A percentile compares a stretch with the other conserved stretches of the same genome.
These are phyloP conservation scores for Manis pentadactyla DNA, from an alignment of 2,797 vertebrate genomes.

Conservation along the genomic window DNA sequence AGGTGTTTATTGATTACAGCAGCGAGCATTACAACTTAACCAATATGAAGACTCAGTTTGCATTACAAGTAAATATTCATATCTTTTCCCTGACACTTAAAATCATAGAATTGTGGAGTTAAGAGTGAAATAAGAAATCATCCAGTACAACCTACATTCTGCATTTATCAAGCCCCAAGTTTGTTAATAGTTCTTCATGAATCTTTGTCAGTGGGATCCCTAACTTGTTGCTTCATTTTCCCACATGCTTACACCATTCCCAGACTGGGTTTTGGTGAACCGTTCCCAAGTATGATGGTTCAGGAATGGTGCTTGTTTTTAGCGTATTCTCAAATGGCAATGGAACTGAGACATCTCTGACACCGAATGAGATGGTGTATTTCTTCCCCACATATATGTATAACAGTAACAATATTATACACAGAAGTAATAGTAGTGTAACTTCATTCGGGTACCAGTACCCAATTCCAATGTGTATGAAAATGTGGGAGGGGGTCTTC, in stretches of 20 bases:
- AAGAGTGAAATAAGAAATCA: background rate
- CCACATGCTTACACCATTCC: background rate
- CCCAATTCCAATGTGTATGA: too few species aligned
- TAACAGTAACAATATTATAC: too few species aligned
- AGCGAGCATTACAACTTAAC: background rate
- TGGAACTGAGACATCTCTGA: background rate
- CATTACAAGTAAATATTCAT: background rate
- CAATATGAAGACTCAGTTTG: background rate
- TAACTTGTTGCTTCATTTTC: background rate
- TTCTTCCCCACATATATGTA: too few species aligned
- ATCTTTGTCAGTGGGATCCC: background rate
- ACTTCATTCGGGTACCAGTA: too few species aligned
- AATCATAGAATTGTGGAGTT: constrained; percentile 1
- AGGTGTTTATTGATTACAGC: background rate
- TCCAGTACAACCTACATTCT: background rate
- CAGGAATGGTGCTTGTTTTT: background rate
- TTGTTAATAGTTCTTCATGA: background rate
- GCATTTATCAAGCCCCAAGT: background rate
- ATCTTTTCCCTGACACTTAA: background rate
- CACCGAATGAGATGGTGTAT: too few species aligned
- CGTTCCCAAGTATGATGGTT: background rate
- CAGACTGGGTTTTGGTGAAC: background rate
- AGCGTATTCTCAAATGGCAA: background rate
- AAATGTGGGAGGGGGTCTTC: too few species aligned
- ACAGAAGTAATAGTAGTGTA: too few species aligned